Conservation (phyloP, 2,113 vertebrate species). For the Spea bombifrons region DNA sequence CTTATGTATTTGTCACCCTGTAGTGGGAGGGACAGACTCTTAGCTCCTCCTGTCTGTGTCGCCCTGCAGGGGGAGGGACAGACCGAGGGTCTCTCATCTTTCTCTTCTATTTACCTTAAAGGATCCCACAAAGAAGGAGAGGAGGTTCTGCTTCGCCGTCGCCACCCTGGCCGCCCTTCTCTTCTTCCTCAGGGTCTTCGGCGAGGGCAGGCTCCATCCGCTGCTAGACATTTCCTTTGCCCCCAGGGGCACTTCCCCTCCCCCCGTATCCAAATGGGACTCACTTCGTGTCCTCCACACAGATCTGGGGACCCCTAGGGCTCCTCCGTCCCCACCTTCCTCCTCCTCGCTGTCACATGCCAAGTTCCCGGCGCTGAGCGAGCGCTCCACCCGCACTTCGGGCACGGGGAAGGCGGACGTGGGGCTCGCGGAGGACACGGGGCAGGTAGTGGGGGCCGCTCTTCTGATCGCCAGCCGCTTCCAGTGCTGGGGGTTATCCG, state of each 20-base stretch:
- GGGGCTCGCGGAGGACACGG: background rate
- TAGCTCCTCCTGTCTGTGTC: background rate
- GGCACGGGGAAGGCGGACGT: constrained; percentile 17
- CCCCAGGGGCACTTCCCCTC: background rate
- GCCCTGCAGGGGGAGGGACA: background rate
- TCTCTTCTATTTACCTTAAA: constrained; percentile 40
- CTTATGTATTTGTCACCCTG: background rate
- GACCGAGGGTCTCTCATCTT: background rate
- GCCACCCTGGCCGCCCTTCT: constrained; percentile 35
- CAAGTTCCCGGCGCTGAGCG: constrained; percentile 38
- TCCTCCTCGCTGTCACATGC: constrained; percentile 37
- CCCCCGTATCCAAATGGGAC: constrained; percentile 45
- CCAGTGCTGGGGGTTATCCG: constrained; percentile 40
- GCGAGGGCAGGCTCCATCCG: constrained; percentile 52
- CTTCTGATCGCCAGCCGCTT: constrained; percentile 11
- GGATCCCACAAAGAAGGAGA: constrained; percentile 49
- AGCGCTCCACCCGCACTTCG: constrained; percentile 39
- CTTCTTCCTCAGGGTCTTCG: constrained; percentile 52
- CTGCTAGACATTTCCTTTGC: constrained; percentile 44
- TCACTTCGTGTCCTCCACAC: constrained; percentile 53
- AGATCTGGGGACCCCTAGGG: constrained; percentile 34
- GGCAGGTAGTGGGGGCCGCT: background rate
- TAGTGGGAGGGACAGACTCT: background rate
- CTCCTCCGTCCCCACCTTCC: constrained; percentile 8
- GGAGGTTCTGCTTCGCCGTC: constrained; percentile 49